A percentile compares a stretch with the other conserved stretches of the same genome.
Evolutionary conservation across 2,797 vertebrate species (phyloP).

Genomic region (Melanotaenia trifasciata): DNA sequence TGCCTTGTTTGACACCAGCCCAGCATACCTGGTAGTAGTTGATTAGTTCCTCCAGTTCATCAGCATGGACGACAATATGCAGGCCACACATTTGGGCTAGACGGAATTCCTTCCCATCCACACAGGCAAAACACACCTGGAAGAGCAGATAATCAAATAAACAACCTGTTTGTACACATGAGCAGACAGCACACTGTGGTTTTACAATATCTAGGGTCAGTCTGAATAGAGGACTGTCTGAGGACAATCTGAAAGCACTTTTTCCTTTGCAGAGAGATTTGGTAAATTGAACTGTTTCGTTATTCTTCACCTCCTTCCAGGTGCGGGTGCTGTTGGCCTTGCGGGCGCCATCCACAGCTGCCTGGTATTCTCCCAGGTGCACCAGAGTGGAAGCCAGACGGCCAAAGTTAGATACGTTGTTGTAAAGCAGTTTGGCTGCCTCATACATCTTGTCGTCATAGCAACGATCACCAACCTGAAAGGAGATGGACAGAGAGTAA

Average conservation of each 20-base stretch:
- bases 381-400: conserved; percentile 92
- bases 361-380: conserved; percentile 93
- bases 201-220: not conserved
- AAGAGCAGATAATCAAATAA: conserved; percentile 2
- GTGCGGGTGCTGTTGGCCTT: conserved; percentile 94
- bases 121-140: conserved; percentile 94
- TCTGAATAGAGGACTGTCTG: not conserved
- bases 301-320: conserved; percentile 91
- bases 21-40: conserved; percentile 91
- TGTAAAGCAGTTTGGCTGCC: conserved; percentile 92
- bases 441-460: conserved; percentile 94
- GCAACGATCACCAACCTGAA: conserved; percentile 92
- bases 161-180: not conserved
- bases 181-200: not conserved
- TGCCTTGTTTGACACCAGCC: not conserved
- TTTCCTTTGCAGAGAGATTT: too few relatives aligned
- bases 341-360: conserved; percentile 92
- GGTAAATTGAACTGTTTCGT: too few relatives aligned
- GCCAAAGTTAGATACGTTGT: conserved; percentile 92
- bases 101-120: conserved; percentile 93
- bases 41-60: conserved; percentile 95
- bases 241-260: not conserved
- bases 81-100: conserved; percentile 94
- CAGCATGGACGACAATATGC: conserved; percentile 94
- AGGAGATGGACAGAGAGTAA: not conserved